phyloP scores from a whole-genome alignment of 2,113 vertebrate genomes.

The Sapayoa aenigma region DNA sequence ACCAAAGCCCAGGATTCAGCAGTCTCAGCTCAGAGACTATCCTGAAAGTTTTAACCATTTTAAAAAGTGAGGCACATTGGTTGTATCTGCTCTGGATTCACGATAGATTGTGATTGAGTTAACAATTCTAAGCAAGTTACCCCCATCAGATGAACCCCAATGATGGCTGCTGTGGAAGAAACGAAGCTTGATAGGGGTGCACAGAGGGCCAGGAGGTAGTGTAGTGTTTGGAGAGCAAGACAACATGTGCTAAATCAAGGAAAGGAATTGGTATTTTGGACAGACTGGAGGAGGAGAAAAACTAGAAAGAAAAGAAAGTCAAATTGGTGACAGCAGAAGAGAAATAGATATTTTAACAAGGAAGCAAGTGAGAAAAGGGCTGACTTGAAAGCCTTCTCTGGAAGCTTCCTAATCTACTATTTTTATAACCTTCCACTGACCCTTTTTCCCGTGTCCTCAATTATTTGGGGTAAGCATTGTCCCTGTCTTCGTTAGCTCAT shows the following conservation, averaged over 20 bases:
- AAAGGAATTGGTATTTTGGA: background rate
- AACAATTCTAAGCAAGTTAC: background rate
- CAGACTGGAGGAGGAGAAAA: background rate
- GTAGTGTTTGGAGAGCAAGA: background rate
- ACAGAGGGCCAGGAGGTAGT: background rate
- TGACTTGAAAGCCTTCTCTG: background rate
- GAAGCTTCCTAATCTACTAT: constrained; percentile 22
- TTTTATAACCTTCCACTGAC: constrained; percentile 46
- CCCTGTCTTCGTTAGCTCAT: constrained; percentile 49
- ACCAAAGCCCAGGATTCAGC: background rate
- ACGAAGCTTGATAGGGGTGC: background rate
- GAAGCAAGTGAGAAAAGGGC: background rate
- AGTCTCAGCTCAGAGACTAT: background rate
- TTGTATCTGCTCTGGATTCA: background rate
- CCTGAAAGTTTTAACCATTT: background rate
- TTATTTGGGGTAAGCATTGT: constrained; percentile 63
- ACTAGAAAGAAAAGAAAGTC: background rate
- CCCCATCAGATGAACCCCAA: background rate
- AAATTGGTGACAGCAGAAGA: background rate
- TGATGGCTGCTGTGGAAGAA: background rate
- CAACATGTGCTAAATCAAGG: accelerated
- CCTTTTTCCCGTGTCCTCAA: constrained; percentile 29
- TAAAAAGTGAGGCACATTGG: background rate
- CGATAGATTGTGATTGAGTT: background rate
- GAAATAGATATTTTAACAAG: background rate